Conservation (phyloP, 2,888 invertebrate species). For the Lycaena phlaeas region DNA sequence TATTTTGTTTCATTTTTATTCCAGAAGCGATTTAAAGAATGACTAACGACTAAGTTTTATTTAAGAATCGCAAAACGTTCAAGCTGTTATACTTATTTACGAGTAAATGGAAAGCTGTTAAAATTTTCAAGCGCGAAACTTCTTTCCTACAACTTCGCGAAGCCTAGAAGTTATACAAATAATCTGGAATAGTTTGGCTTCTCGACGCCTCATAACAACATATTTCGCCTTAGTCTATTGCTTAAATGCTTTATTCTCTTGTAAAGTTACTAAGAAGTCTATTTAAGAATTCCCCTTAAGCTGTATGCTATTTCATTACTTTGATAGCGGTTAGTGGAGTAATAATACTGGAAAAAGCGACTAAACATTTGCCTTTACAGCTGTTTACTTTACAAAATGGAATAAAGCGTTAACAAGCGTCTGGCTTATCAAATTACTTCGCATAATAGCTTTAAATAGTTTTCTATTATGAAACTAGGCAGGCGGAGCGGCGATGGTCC, state of each 20-base stretch:
- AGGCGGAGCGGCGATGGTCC: too few species aligned
- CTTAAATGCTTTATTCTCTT: slow-evolving; percentile 24
- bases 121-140: slow-evolving; percentile 39
- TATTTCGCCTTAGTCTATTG: slow-evolving; percentile 35
- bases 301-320: slow-evolving; percentile 22
- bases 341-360: slow-evolving; percentile 10
- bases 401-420: not conserved
- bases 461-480: too few species aligned
- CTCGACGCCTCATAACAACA: slow-evolving; percentile 38
- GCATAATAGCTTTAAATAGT: too few species aligned
- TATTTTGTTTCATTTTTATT: slow-evolving; percentile 4
- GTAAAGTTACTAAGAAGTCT: slow-evolving; percentile 27
- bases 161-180: slow-evolving; percentile 44
- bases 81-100: slow-evolving; percentile 16
- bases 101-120: slow-evolving; percentile 39
- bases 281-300: slow-evolving; percentile 27
- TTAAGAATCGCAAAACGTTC: slow-evolving; percentile 15
- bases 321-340: slow-evolving; percentile 14
- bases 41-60: slow-evolving; percentile 14
- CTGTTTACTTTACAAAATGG: not conserved
- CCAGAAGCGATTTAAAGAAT: slow-evolving; percentile 9
- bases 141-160: slow-evolving; percentile 37
- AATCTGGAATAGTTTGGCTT: slow-evolving; percentile 39
- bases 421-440: slow-evolving; percentile 1
- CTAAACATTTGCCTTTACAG: slow-evolving; percentile 1